Evolutionary conservation across 1,140 invertebrate species (phyloP).

Genomic region (Drosophila persimilis): DNA sequence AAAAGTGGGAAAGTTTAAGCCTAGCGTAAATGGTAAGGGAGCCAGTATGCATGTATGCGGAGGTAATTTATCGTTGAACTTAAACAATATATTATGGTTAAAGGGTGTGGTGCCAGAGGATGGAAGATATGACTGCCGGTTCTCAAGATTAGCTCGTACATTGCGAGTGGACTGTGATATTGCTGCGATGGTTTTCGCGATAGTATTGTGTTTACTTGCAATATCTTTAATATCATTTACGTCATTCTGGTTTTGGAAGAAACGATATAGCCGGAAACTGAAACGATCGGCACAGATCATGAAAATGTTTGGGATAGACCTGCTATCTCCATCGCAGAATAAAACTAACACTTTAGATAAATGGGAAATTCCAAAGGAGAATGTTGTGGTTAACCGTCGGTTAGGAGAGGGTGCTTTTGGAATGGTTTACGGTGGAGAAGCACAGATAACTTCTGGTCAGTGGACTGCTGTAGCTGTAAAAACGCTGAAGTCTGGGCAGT

Average conservation of each 20-base stretch:
- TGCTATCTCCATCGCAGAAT: slow-evolving; percentile 84
- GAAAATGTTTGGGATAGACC: slow-evolving; percentile 88
- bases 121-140: slow-evolving; percentile 87
- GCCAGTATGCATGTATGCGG: slow-evolving; percentile 61
- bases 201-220: slow-evolving; percentile 41
- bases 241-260: slow-evolving; percentile 88
- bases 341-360: slow-evolving; percentile 87
- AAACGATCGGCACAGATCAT: slow-evolving; percentile 88
- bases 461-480: slow-evolving; percentile 96
- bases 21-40: slow-evolving; percentile 81
- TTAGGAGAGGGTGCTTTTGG: slow-evolving; percentile 95
- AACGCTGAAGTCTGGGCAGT: slow-evolving; percentile 92
- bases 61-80: slow-evolving; percentile 85
- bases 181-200: slow-evolving; percentile 79
- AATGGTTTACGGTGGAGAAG: slow-evolving; percentile 93
- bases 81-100: slow-evolving; percentile 86
- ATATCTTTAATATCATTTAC: slow-evolving; percentile 89
- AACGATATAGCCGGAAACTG: slow-evolving; percentile 90
- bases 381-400: slow-evolving; percentile 94
- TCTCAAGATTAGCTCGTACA: slow-evolving; percentile 86
- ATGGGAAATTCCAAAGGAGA: slow-evolving; percentile 93
- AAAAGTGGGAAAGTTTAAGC: slow-evolving; percentile 87
- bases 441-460: slow-evolving; percentile 87
- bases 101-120: slow-evolving; percentile 86
- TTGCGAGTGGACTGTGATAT: slow-evolving; percentile 89